Evolutionary conservation across 2,797 vertebrate species (phyloP).

Genomic region (Sebastolobus altivelis): DNA sequence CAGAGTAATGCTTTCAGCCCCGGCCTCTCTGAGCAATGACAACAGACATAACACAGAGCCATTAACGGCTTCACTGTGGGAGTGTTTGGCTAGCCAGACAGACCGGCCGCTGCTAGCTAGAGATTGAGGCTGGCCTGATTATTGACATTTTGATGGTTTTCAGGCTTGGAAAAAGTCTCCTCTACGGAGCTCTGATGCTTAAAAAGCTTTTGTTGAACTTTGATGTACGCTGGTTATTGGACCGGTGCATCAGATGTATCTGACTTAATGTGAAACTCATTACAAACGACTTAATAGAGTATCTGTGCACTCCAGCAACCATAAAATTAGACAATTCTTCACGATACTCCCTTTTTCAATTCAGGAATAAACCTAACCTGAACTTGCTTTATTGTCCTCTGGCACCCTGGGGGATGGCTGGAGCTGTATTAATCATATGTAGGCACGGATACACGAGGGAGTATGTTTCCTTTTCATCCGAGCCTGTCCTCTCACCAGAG

Average conservation of each 20-base stretch:
- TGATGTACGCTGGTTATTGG: not conserved
- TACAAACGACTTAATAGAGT: slow-evolving; percentile 15
- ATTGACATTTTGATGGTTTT: slow-evolving; percentile 65
- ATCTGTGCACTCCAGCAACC: not conserved
- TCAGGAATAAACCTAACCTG: slow-evolving; percentile 22
- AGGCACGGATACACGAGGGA: slow-evolving; percentile 43
- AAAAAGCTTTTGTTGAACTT: slow-evolving; percentile 19
- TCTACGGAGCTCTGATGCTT: slow-evolving; percentile 10
- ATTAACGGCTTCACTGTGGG: slow-evolving; percentile 64
- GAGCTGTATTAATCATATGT: slow-evolving; percentile 35
- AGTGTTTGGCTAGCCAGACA: slow-evolving; percentile 56
- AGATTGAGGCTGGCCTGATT: slow-evolving; percentile 51
- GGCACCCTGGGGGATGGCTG: slow-evolving; percentile 19
- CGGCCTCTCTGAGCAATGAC: slow-evolving; percentile 59
- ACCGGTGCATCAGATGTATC: not conserved
- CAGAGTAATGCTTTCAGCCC: slow-evolving; percentile 64
- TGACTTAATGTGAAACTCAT: slow-evolving; percentile 15
- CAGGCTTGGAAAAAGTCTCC: slow-evolving; percentile 41
- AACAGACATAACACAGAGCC: slow-evolving; percentile 72
- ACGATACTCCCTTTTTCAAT: not conserved
- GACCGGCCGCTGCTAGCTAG: slow-evolving; percentile 32
- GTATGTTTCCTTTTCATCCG: slow-evolving; percentile 55
- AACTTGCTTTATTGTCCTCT: slow-evolving; percentile 43
- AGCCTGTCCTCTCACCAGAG: slow-evolving; percentile 54
- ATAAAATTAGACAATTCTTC: slow-evolving; percentile 24